Evolutionary conservation across 2,797 vertebrate genomes (phyloP), one percentile per base, ranked within the genome.

Genomic region (Argentina silus): DNA sequence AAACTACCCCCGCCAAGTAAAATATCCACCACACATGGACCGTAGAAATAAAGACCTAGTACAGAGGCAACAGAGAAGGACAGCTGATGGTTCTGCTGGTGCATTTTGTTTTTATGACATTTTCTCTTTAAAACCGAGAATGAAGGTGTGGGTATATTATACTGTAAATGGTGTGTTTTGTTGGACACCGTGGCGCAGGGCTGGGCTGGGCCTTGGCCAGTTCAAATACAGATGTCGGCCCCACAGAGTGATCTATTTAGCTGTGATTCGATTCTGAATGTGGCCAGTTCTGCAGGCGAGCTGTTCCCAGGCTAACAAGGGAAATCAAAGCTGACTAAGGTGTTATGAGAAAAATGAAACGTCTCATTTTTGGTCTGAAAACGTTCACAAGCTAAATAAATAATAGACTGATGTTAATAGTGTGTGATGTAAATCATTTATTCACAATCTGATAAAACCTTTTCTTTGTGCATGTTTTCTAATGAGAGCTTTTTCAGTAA

Each of bases 201-300:
- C 78, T 44, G 73, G 87, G 86, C 77, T 47, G 75, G 87, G 86
- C 83, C 44, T 0, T 0, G 67, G 84, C 87, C 87, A 90, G 78
- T 78, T 78, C 63, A 89, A 89, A 89, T 80, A 88, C 86, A 90
- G 82, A 89, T 83, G 84, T 81, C 14, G 65, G 79, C 77, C 80
- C 69, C 70, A 70, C 59, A 82, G 72, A 79, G 75, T 23, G 81
- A 83, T 85, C 67, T 67, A 67, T 78, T 85, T 73, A 72, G 65
- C 70, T 73, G 67, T 44, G 67, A 74, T 78, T 62, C 44, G 44
- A 43, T 45, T 57, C 61, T 19, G 17, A 75, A 76, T 6, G 0
- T 11, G 1, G n/a, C 55, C 61, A 45, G 15, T 65, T 36, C 69
- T 23, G 67, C 62, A 57, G 75, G 59, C 11, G 61, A 61, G 56